Conservation (phyloP, 2,888 invertebrate genomes). For the Lochmaea crataegi region DNA sequence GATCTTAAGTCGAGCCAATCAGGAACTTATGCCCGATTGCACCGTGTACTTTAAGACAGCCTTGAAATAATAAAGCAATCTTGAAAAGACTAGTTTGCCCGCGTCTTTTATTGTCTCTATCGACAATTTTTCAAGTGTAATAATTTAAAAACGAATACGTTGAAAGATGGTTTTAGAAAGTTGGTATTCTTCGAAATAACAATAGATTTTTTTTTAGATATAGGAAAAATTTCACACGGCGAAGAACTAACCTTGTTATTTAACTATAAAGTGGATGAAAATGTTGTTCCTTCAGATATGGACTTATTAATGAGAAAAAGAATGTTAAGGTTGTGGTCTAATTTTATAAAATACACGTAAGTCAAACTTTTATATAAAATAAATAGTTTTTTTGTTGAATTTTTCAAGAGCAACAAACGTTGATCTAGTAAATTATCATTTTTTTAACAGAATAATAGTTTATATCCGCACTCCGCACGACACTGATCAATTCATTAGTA, state of each 20-base stretch:
- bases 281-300: constrained; percentile 26
- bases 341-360: constrained; percentile 42
- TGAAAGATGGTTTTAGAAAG: too few relatives aligned
- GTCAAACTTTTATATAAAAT: constrained; percentile 13
- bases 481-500: background rate
- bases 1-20: too few relatives aligned
- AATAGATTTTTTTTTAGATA: constrained; percentile 34
- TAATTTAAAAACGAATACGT: too few relatives aligned
- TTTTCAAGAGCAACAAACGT: too few relatives aligned
- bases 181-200: too few relatives aligned
- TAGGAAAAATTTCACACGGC: constrained; percentile 39
- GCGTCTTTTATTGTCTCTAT: too few relatives aligned
- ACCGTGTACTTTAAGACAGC: too few relatives aligned
- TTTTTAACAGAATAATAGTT: background rate
- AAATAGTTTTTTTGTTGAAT: constrained; percentile 5
- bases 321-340: constrained; percentile 41
- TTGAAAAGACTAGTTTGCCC: too few relatives aligned
- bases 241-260: constrained; percentile 35
- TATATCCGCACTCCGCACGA: background rate
- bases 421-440: background rate
- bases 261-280: constrained; percentile 21
- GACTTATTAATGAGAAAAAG: constrained; percentile 42
- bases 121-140: too few relatives aligned
- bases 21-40: too few relatives aligned
- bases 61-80: too few relatives aligned